phyloP scores from a whole-genome alignment of 2,113 vertebrate genomes.

The Pithys albifrons region DNA sequence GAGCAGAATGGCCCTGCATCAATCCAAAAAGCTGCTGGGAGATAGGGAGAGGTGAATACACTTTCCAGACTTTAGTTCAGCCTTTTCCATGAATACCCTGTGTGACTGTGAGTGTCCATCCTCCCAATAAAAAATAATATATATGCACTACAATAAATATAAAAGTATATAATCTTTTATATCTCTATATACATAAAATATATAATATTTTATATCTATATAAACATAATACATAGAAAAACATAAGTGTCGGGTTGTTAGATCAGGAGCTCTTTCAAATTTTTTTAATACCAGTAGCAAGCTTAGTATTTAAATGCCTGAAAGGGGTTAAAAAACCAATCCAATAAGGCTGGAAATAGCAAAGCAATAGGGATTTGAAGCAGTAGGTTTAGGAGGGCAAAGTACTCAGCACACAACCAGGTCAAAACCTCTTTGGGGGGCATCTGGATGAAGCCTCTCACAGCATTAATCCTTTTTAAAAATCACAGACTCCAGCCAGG shows the following conservation, averaged over 20 bases:
- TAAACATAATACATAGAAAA: not conserved
- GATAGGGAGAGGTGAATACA: not conserved
- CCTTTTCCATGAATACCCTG: not conserved
- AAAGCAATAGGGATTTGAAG: conserved; percentile 25
- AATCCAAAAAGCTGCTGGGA: not conserved
- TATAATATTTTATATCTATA: not conserved
- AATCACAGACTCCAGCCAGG: not conserved
- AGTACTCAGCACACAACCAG: not conserved
- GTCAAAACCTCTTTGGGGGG: not conserved
- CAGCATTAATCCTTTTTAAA: conserved; percentile 11
- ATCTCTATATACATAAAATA: not conserved
- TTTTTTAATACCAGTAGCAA: not conserved
- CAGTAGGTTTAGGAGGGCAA: not conserved
- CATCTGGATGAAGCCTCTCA: not conserved
- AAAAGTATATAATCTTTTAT: not conserved
- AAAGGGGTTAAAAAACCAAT: not conserved
- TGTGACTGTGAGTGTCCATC: accelerated
- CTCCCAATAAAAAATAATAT: not conserved
- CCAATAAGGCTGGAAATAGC: not conserved
- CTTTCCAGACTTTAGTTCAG: not conserved
- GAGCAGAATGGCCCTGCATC: not conserved
- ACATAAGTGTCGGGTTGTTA: not conserved
- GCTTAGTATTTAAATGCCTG: conserved; percentile 31
- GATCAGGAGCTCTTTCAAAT: conserved; percentile 14
- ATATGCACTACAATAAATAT: not conserved